These are phyloP conservation scores for Colletes collaris DNA, from an alignment of 2,888 invertebrate genomes.

Conservation along the genomic window DNA sequence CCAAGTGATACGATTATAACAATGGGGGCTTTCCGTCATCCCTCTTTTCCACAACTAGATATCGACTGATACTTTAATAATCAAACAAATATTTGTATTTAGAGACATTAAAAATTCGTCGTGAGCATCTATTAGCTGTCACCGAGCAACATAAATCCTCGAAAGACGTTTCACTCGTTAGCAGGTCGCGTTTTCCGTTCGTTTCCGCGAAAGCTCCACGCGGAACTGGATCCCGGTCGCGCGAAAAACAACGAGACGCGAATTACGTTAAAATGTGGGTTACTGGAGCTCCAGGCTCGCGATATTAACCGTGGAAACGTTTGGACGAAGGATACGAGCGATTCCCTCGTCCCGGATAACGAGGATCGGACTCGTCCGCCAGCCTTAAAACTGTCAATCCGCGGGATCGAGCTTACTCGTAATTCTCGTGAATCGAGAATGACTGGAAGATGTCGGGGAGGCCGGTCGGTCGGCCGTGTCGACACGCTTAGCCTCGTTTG, in stretches of 20 bases:
- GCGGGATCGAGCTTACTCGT: slow-evolving; percentile 57
- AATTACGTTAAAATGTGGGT: slow-evolving; percentile 39
- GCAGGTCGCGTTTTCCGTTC: slow-evolving; percentile 40
- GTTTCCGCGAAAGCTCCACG: slow-evolving; percentile 32
- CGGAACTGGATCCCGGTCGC: slow-evolving; percentile 1
- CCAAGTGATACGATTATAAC: no score
- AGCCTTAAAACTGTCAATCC: slow-evolving; percentile 71
- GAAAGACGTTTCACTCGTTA: slow-evolving; percentile 53
- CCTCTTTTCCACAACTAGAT: no score
- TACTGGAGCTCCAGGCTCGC: neutral
- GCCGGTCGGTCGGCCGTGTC: slow-evolving; percentile 70
- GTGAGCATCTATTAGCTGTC: no score
- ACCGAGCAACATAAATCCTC: slow-evolving; percentile 23
- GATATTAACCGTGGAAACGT: neutral
- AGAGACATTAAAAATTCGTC: no score
- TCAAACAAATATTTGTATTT: no score
- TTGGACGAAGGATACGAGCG: neutral
- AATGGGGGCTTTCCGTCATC: no score
- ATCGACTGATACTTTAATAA: no score
- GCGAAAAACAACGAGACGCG: slow-evolving; percentile 29
- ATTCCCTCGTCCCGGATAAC: slow-evolving; percentile 51
- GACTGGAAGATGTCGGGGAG: slow-evolving; percentile 64
- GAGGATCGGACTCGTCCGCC: slow-evolving; percentile 47
- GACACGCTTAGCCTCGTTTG: slow-evolving; percentile 81
- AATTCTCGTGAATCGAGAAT: slow-evolving; percentile 63